A percentile compares a stretch with the other conserved stretches of the same genome.
Conservation (phyloP, 1,140 invertebrate genomes). For the Megathymus violae region DNA sequence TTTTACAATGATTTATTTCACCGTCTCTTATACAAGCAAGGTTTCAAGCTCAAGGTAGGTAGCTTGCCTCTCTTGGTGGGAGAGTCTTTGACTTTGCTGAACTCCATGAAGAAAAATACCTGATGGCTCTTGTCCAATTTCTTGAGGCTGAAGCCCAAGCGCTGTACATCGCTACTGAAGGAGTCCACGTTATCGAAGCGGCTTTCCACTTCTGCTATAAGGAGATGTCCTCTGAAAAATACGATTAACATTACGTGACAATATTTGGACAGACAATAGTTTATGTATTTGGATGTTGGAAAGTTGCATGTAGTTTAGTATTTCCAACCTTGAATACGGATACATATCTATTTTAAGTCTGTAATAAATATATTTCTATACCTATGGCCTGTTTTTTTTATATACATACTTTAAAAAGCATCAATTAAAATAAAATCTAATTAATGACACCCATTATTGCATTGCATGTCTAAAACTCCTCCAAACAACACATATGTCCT, state of each 20-base stretch:
- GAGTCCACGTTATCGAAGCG: constrained; percentile 87
- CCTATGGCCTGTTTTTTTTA: no score
- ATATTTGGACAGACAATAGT: no score
- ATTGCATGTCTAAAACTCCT: no score
- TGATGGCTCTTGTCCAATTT: constrained; percentile 86
- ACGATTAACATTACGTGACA: constrained; percentile 15
- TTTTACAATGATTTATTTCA: constrained; percentile 67
- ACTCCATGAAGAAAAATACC: constrained; percentile 91
- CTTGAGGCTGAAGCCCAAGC: constrained; percentile 89
- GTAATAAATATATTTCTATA: no score
- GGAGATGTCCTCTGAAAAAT: constrained; percentile 88
- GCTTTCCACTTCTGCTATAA: constrained; percentile 93
- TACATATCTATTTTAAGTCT: no score
- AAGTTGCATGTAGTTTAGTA: no score
- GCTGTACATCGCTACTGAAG: constrained; percentile 86
- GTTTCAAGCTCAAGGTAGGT: constrained; percentile 86
- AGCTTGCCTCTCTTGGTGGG: constrained; percentile 83
- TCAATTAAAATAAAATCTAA: no score
- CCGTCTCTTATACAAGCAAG: constrained; percentile 93
- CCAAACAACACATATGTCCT: no score
- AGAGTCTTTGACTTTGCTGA: constrained; percentile 87
- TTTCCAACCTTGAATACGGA: no score
- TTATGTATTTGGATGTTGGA: no score
- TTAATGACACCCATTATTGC: no score
- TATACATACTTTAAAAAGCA: no score